Evolutionary conservation across 2,113 vertebrate species (phyloP), one percentile per base, ranked within the genome.

Genomic region (Sinocyclocheilus grahami): DNA sequence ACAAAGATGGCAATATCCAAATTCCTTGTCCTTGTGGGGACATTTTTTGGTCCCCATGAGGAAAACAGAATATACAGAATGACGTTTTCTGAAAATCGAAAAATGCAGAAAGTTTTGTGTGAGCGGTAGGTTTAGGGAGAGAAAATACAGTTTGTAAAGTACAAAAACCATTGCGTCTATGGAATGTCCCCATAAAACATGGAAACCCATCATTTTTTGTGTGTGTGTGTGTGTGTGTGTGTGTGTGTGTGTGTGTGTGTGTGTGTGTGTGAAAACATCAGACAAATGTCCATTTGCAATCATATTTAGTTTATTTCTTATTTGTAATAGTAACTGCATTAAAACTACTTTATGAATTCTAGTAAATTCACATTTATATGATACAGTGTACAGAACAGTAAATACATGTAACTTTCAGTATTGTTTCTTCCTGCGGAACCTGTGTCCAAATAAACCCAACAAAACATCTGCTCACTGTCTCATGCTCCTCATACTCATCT

Each of bases 331-430:
- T 91, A 90, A 91, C 86, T 91, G 91, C 87, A 91, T 86, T 51
- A 58, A 90, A 88, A 91, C 87, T 92, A 89, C 83, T 87, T 88
- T 90, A 90, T 76, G 90, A 92, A 90, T 91, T 90, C 78, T 90
- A 87, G 89, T 87, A 88, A 93, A 92, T 92, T 93, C 90, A 93
- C 92, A 94, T 90, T 91, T 83, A 91, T 93, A 92, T 90, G 88
- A 88, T 91, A 92, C 90, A 95, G 89, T 92, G 90, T 90, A 89
- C 87, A 93, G 90, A 89, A 92, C 90, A 86, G 91, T 92, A 92
- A 89, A 87, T 92, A 94, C 87, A 92, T 87, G 88, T 82, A 93
- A 93, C 92, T 92, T 93, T 93, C 89, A 93, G 72, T 88, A 92
- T 90, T 89, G 30, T 72, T 20, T 60, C 60, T 74, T 88, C 80